Conservation (phyloP, 2,797 vertebrate species). For the Psittacula derbiana region DNA sequence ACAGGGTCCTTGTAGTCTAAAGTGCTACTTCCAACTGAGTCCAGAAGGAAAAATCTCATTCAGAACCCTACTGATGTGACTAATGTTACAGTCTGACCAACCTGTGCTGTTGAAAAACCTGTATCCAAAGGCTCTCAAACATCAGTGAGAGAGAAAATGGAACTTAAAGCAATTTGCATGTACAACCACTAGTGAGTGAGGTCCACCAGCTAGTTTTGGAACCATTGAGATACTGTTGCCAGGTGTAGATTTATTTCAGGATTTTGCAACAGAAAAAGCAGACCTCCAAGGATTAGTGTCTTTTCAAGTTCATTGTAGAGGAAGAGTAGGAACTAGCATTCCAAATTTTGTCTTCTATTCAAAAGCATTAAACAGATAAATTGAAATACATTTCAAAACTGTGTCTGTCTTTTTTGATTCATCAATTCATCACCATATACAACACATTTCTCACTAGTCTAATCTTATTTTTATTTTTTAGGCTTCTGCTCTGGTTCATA, state of each 20-base stretch:
- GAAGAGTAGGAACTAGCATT: background rate
- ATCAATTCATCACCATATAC: background rate
- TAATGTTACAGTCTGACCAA: background rate
- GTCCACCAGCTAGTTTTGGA: background rate
- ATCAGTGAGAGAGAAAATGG: background rate
- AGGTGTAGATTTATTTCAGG: background rate
- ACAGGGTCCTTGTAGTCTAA: background rate
- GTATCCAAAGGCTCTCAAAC: background rate
- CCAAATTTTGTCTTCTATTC: background rate
- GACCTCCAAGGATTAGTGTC: background rate
- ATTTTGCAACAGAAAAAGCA: background rate
- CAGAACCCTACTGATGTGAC: background rate
- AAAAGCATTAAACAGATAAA: background rate
- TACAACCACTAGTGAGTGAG: background rate
- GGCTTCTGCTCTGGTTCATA: conserved; percentile 76
- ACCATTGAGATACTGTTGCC: background rate
- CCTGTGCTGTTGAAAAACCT: background rate
- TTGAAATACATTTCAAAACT: background rate
- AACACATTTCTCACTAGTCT: background rate
- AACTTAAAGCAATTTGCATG: background rate
- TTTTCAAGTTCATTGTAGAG: background rate
- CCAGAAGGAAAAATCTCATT: background rate
- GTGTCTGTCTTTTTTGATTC: background rate
- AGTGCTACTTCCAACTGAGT: background rate
- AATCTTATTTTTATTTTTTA: background rate